Evolutionary conservation across 1,140 invertebrate genomes (phyloP).

Genomic region (Brachystomella parvula): DNA sequence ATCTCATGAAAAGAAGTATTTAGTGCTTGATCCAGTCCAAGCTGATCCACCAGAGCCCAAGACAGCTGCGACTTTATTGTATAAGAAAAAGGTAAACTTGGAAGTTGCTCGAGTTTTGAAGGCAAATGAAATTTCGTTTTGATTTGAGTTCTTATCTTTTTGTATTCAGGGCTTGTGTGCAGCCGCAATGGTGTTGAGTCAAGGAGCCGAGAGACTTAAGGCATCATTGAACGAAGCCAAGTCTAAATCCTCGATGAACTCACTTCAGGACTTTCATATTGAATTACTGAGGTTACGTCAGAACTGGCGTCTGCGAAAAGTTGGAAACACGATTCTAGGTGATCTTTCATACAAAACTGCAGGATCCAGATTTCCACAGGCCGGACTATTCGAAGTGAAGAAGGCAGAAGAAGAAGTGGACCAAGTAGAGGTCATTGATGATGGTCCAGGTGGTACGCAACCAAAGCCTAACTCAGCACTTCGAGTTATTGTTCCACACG

Average conservation of each 20-base stretch:
- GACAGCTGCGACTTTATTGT: constrained; percentile 77
- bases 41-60: constrained; percentile 74
- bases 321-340: constrained; percentile 88
- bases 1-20: constrained; percentile 85
- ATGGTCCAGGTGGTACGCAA: constrained; percentile 17
- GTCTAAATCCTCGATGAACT: constrained; percentile 24
- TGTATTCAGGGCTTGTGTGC: constrained; percentile 60
- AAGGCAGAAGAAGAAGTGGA: constrained; percentile 68
- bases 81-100: constrained; percentile 68
- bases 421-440: constrained; percentile 50
- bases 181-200: constrained; percentile 69
- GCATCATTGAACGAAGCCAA: constrained; percentile 63
- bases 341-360: constrained; percentile 88
- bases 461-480: constrained; percentile 66
- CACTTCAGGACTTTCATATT: constrained; percentile 75
- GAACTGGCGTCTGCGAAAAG: constrained; percentile 92
- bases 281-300: constrained; percentile 81
- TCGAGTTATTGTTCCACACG: constrained; percentile 81
- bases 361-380: constrained; percentile 85
- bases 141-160: constrained; percentile 8
- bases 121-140: constrained; percentile 3
- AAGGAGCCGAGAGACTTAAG: constrained; percentile 75
- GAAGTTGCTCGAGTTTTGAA: too few species aligned
- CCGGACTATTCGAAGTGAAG: constrained; percentile 90
- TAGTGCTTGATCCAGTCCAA: constrained; percentile 86